These are phyloP conservation scores for Cosmopolites sordidus DNA, from an alignment of 2,888 invertebrate species.

Conservation along the genomic window DNA sequence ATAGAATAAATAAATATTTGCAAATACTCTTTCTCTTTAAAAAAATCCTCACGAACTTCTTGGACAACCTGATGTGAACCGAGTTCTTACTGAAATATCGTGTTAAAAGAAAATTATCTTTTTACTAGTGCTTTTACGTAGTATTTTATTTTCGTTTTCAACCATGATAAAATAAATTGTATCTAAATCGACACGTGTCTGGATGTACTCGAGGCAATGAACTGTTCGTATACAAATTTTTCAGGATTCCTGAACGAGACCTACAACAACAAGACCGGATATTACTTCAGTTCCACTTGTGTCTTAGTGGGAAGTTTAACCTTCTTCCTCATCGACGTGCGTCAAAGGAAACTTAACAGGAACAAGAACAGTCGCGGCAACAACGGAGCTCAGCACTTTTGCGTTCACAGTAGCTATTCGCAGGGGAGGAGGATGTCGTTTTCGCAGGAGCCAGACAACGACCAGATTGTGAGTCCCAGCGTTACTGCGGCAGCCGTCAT, in stretches of 20 bases:
- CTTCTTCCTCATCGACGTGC: conserved; percentile 77
- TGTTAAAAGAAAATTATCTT: too few species aligned
- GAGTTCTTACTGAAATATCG: too few species aligned
- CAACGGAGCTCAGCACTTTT: conserved; percentile 53
- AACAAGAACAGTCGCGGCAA: conserved; percentile 65
- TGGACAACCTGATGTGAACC: too few species aligned
- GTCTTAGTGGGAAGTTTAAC: conserved; percentile 71
- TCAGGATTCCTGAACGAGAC: conserved; percentile 76
- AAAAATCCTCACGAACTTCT: too few species aligned
- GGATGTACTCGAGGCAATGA: too few species aligned
- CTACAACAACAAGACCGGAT: conserved; percentile 73
- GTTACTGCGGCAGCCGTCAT: conserved; percentile 53
- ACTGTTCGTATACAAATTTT: too few species aligned
- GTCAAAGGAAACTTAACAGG: conserved; percentile 64
- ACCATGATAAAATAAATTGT: too few species aligned
- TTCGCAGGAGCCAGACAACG: conserved; percentile 56
- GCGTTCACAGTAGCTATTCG: conserved; percentile 55
- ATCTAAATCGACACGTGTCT: too few species aligned
- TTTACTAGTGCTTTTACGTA: too few species aligned
- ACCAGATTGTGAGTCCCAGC: conserved; percentile 51
- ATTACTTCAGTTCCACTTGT: conserved; percentile 79
- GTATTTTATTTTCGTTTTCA: too few species aligned
- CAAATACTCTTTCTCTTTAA: too few species aligned
- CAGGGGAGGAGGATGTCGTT: conserved; percentile 56
- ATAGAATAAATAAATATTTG: too few species aligned